Evolutionary conservation across 2,888 invertebrate species (phyloP), one percentile per base, ranked within the genome.

Genomic region (Sphecodes monilicornis): DNA sequence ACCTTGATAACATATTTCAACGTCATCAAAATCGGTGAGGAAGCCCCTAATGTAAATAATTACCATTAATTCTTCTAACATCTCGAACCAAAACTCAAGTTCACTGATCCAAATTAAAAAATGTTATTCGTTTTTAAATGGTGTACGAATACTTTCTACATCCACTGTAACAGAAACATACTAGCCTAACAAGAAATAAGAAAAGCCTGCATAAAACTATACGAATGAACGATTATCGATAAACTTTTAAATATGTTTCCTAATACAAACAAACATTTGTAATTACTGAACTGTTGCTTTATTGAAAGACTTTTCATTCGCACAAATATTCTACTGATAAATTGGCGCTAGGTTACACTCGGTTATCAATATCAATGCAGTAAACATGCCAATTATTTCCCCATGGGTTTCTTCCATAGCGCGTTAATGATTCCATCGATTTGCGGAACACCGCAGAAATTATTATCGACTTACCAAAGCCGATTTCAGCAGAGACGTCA

Each of bases 391-490:
- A 16, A 64, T 32, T 18, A 32, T 29, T 32, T 32, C 16, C 16
- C 29, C 16, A 57, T 26, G 26, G 13, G 26, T 16, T 57, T 57
- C 57, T 29, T 32, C 32, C 26, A 0, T 29, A 32, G 26, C 18
- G 64, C 32, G 29, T 32, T 18, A 22, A 64, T 64, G 11, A 36
- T 8, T 39, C 66, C 36, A 66, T 66, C 36, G 36, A 64, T 64
- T 32, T 13, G 64, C 64, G 64, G 32, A 16, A 32, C 57, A 32
- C 64, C 64, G 64, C 64, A 32, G 26, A 73, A 76, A 66, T 66
- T 39, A 36, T 66, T 36, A 32, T n/a, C 46, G 16, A 32, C 22
- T 60, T 41, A 41, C 29, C 46, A n/a, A 5, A 8, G 8, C 8
- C 36, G n/a, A 50, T 32, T 43, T 46, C 43, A 18, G 26, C 69